Evolutionary conservation across 2,797 vertebrate genomes (phyloP).

Genomic region (Prunella strophiata): DNA sequence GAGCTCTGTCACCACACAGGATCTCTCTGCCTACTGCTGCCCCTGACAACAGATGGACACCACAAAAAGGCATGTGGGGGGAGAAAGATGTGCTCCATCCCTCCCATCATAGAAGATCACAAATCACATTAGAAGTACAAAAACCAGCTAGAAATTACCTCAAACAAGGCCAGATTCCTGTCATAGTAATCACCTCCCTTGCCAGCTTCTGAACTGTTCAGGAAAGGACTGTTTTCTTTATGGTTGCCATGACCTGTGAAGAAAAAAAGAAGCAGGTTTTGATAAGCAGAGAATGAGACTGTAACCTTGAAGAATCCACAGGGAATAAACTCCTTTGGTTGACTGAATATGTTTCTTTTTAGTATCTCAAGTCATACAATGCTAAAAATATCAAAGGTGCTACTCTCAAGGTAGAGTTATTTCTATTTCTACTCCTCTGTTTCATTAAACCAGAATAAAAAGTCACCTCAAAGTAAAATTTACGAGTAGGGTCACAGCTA

Average conservation of each 20-base stretch:
- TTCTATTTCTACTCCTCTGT: not conserved
- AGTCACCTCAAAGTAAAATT: not conserved
- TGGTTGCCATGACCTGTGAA: conserved; percentile 89
- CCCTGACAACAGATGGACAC: not conserved
- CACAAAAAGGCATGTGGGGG: accelerated
- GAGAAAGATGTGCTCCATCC: not conserved
- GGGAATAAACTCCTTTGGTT: not conserved
- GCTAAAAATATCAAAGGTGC: not conserved
- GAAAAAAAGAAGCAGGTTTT: not conserved
- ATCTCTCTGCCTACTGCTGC: not conserved
- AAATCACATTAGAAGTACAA: not conserved
- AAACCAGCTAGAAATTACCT: conserved; percentile 76
- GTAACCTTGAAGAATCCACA: not conserved
- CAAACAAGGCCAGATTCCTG: conserved; percentile 94
- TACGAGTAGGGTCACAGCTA: not conserved
- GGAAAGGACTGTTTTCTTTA: conserved; percentile 94
- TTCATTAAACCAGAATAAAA: not conserved
- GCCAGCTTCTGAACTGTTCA: conserved; percentile 81
- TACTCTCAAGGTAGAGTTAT: not conserved
- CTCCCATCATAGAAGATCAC: not conserved
- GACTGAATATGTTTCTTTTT: not conserved
- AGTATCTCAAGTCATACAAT: not conserved
- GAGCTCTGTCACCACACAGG: not conserved
- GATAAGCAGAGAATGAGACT: not conserved
- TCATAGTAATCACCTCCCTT: conserved; percentile 94